phyloP scores from a whole-genome alignment of 2,113 vertebrate genomes.

The Caretta caretta region DNA sequence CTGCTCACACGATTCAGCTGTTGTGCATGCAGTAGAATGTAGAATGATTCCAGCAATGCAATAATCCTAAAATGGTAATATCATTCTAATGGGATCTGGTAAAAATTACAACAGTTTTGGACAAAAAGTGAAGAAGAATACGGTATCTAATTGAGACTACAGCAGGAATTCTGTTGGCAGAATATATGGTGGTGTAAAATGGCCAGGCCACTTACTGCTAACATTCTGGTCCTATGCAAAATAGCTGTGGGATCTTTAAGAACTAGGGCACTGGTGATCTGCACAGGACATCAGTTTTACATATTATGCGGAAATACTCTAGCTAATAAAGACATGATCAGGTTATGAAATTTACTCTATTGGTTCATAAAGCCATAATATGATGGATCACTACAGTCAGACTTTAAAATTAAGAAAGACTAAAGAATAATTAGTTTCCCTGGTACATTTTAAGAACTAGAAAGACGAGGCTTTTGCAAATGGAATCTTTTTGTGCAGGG shows the following conservation, averaged over 20 bases:
- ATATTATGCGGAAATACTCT: background rate
- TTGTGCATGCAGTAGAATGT: background rate
- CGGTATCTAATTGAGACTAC: background rate
- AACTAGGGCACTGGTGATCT: background rate
- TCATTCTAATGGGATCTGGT: background rate
- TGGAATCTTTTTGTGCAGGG: background rate
- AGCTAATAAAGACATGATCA: background rate
- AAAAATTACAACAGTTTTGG: background rate
- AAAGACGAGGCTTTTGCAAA: background rate
- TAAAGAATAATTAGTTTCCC: background rate
- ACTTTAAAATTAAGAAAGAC: background rate
- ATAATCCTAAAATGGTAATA: background rate
- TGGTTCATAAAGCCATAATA: background rate
- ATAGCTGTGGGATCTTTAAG: background rate
- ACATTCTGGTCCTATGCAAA: background rate
- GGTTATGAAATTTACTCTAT: background rate
- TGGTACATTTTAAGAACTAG: background rate
- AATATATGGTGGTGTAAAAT: background rate
- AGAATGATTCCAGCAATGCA: background rate
- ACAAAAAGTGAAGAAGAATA: background rate
- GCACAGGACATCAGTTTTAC: background rate
- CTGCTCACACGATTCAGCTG: background rate
- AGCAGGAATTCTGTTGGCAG: background rate
- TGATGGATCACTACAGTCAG: background rate
- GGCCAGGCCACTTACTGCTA: background rate